These are phyloP conservation scores for Dimorphilus gyrociliatus DNA, from an alignment of 2,888 invertebrate species.

Conservation along the genomic window DNA sequence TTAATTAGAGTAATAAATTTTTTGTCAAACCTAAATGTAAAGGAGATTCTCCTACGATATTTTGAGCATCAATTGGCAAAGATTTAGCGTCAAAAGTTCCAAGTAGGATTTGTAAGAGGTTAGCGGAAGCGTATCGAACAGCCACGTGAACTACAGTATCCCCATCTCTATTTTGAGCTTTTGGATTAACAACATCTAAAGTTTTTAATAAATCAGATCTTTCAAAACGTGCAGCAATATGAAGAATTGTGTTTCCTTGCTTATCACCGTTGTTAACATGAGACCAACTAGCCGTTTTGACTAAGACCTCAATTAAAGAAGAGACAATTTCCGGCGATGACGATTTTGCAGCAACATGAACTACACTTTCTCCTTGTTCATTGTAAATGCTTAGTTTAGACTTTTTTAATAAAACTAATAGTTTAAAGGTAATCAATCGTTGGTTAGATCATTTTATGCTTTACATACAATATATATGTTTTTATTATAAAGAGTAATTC, in stretches of 20 bases:
- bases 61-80: no score
- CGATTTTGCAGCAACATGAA: constrained; percentile 18
- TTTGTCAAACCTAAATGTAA: no score
- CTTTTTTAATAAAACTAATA: constrained; percentile 10
- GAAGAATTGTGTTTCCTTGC: constrained; percentile 20
- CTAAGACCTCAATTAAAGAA: constrained; percentile 17
- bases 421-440: no score
- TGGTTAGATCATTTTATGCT: no score
- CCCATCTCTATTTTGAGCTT: constrained; percentile 4
- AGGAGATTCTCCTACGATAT: no score
- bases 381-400: constrained; percentile 22
- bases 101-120: no score
- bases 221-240: constrained; percentile 22
- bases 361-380: constrained; percentile 15
- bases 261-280: constrained; percentile 20
- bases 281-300: constrained; percentile 23
- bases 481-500: constrained; percentile 3
- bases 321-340: constrained; percentile 14
- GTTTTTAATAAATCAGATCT: no score
- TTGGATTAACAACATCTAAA: no score
- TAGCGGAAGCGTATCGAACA: no score
- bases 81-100: no score
- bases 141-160: constrained; percentile 12
- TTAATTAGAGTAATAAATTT: no score
- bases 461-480: neutral